Evolutionary conservation across 2,113 vertebrate species (phyloP).

Genomic region (Myotis yumanensis): DNA sequence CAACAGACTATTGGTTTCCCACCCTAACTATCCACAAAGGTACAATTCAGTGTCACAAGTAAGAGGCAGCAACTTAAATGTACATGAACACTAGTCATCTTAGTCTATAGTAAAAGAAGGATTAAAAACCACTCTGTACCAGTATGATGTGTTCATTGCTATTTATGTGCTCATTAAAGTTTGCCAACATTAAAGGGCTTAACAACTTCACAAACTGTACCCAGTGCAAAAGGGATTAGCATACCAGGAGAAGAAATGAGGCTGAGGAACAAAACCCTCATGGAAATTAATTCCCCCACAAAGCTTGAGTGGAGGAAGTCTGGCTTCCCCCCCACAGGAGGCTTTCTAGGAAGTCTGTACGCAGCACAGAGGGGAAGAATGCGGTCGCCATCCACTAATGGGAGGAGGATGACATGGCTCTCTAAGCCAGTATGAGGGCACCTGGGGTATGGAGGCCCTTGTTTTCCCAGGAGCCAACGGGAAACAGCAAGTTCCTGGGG

Average conservation of each 20-base stretch:
- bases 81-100: neutral
- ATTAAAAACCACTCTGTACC: constrained; percentile 47
- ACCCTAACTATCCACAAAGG: constrained; percentile 8
- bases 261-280: constrained; percentile 3
- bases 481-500: constrained; percentile 46
- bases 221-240: constrained; percentile 48
- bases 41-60: neutral
- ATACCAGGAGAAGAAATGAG: constrained; percentile 45
- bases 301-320: constrained; percentile 25
- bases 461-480: constrained; percentile 22
- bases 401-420: neutral
- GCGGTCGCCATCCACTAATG: neutral
- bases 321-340: constrained; percentile 26
- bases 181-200: constrained; percentile 33
- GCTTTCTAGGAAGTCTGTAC: constrained; percentile 19
- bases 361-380: constrained; percentile 13
- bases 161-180: constrained; percentile 41
- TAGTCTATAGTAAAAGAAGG: neutral
- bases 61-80: neutral
- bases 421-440: constrained; percentile 21
- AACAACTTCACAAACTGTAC: constrained; percentile 52
- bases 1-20: neutral
- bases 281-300: constrained; percentile 42
- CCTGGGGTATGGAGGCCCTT: constrained; percentile 10
- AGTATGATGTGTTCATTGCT: neutral